These are phyloP conservation scores for Planiliza haematocheilus DNA, from an alignment of 2,113 vertebrate species.

Conservation along the genomic window DNA sequence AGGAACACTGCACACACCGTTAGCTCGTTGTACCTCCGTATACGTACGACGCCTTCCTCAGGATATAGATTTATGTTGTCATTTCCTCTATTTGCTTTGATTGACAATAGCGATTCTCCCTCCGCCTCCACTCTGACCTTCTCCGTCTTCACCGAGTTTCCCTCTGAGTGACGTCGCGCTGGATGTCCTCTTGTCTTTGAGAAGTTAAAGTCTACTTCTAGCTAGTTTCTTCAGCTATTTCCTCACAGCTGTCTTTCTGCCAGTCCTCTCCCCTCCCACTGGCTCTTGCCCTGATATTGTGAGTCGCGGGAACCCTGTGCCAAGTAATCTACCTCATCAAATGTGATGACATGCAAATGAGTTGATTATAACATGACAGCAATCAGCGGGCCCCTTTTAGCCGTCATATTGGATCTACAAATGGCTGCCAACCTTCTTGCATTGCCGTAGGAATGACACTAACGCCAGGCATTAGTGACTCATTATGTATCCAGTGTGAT, in stretches of 20 bases:
- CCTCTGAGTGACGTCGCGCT: not conserved
- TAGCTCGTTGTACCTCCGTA: not conserved
- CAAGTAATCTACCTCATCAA: slow-evolving; percentile 58
- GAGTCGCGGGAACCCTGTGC: slow-evolving; percentile 22
- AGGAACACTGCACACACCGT: not conserved
- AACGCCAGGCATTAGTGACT: slow-evolving; percentile 46
- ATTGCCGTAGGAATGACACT: slow-evolving; percentile 25
- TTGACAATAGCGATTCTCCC: too few relatives aligned
- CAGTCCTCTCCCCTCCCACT: slow-evolving; percentile 16
- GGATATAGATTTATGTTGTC: too few relatives aligned
- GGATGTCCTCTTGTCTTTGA: slow-evolving; percentile 34
- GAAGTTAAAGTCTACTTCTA: slow-evolving; percentile 35
- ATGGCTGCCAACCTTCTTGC: slow-evolving; percentile 24
- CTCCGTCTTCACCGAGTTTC: too few relatives aligned
- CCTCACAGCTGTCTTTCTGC: slow-evolving; percentile 40
- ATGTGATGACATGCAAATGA: slow-evolving; percentile 60
- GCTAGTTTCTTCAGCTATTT: not conserved
- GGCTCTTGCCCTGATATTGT: slow-evolving; percentile 19
- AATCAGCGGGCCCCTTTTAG: slow-evolving; percentile 48
- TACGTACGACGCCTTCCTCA: too few relatives aligned
- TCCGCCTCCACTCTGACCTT: too few relatives aligned
- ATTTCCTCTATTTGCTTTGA: too few relatives aligned
- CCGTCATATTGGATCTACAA: slow-evolving; percentile 31
- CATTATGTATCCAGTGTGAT: slow-evolving; percentile 45
- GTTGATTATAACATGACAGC: slow-evolving; percentile 50